Base-by-base conservation (phyloP, 2,797 vertebrate species). In the Pseudotriccus pelzelni region DNA sequence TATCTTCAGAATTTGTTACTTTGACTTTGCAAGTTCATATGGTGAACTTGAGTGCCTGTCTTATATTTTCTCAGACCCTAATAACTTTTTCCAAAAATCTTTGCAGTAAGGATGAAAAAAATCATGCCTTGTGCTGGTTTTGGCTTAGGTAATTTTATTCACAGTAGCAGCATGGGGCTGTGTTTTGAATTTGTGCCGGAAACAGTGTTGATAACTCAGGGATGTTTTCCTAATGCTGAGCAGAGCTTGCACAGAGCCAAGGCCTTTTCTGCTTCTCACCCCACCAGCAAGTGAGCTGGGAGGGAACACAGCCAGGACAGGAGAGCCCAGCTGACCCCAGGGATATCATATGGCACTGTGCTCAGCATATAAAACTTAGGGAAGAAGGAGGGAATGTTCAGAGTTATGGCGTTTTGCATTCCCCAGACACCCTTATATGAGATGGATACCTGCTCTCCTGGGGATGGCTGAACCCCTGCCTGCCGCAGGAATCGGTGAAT, bases 381-480 rank as follows among this genome's bases (percentile, higher is more conserved):
- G 24, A 3, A 55, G 41, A 24, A 55, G 49, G 28, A 53, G 8
- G 56, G 39, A 55, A 20, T 30, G 4, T 15, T 24, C 19, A n/a
- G 49, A 63, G 24, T 5, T 18, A 20, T 19, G 55, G 47, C 5
- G 15, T 46, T 46, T 18, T 62, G 56, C 17, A 9, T 39, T 12
- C 28, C 23, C n/a, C 14, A n/a, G 41, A 28, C 23, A 28, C 15
- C 1, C 7, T 17, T 15, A 5, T 1, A 10, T 1, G 7, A n/a
- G 34, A 18, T 9, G 32, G 47, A 46, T 12, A 30, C 16, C 47
- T 34, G 47, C 30, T 63, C 34, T 41, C 41, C 56, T 70, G 58
- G 58, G 47, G 4, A 36, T 27, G 25, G 66, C 74, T 56, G 74
- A 63, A 9, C 32, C 41, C 18, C 41, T 63, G 49, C 41, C 34